phyloP scores from a whole-genome alignment of 1,140 invertebrate genomes.

The Arctopsyche grandis region DNA sequence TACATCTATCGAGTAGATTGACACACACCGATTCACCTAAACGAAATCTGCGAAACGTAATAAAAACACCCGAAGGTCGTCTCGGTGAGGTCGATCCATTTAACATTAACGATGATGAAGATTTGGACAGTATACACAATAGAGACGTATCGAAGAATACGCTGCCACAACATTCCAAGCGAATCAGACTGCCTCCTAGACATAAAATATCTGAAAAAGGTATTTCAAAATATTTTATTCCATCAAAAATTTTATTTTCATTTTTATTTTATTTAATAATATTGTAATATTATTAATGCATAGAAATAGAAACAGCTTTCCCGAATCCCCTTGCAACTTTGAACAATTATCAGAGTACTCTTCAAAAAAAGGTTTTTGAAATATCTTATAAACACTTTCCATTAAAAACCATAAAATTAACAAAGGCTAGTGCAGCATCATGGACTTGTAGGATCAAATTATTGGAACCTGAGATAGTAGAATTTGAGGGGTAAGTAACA shows the following conservation, averaged over 20 bases:
- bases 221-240: no score
- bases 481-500: slow-evolving; percentile 17
- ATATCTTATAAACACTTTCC: slow-evolving; percentile 3
- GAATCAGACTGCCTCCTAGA: no score
- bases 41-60: no score
- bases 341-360: neutral
- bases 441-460: slow-evolving; percentile 25
- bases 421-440: neutral
- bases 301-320: slow-evolving; percentile 9
- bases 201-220: no score
- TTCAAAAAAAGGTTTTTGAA: slow-evolving; percentile 28
- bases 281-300: neutral
- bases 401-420: neutral
- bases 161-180: no score
- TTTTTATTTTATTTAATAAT: neutral
- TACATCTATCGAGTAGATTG: no score
- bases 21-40: no score
- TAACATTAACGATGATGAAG: no score
- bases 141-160: no score
- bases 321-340: slow-evolving; percentile 4
- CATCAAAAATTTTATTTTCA: neutral
- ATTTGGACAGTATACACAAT: no score
- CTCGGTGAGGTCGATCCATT: no score
- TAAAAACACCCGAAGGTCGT: no score
- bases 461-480: neutral